phyloP scores from a whole-genome alignment of 2,113 vertebrate genomes.

The Pelodiscus sinensis region DNA sequence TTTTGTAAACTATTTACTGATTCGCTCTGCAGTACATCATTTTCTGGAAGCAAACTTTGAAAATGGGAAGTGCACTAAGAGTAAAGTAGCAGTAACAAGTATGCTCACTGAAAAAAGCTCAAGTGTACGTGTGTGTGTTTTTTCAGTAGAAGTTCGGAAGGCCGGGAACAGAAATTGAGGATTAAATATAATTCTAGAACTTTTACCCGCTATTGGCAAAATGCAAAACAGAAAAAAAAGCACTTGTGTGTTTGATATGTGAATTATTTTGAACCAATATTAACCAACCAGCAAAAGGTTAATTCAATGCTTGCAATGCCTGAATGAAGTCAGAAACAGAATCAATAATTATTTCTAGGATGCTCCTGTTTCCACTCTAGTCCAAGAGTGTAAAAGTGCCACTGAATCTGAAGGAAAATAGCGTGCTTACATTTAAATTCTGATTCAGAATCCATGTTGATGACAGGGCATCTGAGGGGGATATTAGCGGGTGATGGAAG shows the following conservation, averaged over 20 bases:
- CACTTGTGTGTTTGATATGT: background rate
- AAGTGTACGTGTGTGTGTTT: background rate
- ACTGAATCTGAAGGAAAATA: background rate
- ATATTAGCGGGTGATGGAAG: background rate
- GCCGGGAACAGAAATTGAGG: background rate
- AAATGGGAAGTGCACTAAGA: background rate
- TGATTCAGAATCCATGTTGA: background rate
- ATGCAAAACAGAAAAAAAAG: slow-evolving; percentile 28
- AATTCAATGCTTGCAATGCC: background rate
- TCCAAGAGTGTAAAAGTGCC: background rate
- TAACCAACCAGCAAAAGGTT: background rate
- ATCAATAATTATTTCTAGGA: background rate
- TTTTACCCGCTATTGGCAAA: background rate
- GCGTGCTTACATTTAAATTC: background rate
- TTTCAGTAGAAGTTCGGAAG: background rate
- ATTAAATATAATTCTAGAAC: background rate
- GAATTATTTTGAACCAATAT: slow-evolving; percentile 21
- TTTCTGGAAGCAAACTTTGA: background rate
- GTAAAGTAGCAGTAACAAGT: background rate
- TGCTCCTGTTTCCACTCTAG: background rate
- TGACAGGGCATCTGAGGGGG: background rate
- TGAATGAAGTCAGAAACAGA: background rate
- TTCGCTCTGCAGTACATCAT: background rate
- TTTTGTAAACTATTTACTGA: background rate
- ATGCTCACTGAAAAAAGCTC: background rate